A percentile compares a stretch with the other conserved stretches of the same genome.
These are phyloP conservation scores for Calidris pygmaea DNA, from an alignment of 2,113 vertebrate species.

Conservation along the genomic window DNA sequence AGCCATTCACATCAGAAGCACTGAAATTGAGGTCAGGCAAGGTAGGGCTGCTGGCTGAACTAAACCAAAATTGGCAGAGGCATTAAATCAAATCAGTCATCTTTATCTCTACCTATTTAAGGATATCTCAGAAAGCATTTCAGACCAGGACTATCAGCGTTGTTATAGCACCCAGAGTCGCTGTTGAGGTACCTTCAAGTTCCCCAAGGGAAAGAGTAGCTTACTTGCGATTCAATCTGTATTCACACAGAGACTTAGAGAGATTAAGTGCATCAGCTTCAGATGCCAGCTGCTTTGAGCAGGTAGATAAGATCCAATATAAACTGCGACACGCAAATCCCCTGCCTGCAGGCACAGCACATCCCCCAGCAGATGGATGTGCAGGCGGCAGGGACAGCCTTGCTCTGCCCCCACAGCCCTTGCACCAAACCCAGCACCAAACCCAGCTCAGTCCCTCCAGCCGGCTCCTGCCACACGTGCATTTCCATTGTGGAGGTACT, in stretches of 20 bases:
- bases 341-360: background rate
- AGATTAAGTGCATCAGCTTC: background rate
- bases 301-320: background rate
- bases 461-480: background rate
- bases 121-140: background rate
- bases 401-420: background rate
- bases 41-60: background rate
- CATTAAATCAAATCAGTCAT: background rate
- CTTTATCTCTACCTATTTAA: background rate
- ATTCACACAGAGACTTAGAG: background rate
- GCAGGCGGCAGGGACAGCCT: background rate
- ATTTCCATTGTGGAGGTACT: background rate
- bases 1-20: background rate
- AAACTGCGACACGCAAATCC: background rate
- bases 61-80: background rate
- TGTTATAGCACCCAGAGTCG: background rate
- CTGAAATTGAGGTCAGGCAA: background rate
- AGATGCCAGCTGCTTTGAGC: background rate
- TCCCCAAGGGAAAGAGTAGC: no score
- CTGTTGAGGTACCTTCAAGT: background rate
- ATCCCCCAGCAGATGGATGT: background rate
- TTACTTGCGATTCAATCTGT: background rate
- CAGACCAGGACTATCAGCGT: background rate
- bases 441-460: background rate
- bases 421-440: accelerated